Conservation (phyloP, 1,140 invertebrate genomes). For the Aphelenchoides besseyi region DNA sequence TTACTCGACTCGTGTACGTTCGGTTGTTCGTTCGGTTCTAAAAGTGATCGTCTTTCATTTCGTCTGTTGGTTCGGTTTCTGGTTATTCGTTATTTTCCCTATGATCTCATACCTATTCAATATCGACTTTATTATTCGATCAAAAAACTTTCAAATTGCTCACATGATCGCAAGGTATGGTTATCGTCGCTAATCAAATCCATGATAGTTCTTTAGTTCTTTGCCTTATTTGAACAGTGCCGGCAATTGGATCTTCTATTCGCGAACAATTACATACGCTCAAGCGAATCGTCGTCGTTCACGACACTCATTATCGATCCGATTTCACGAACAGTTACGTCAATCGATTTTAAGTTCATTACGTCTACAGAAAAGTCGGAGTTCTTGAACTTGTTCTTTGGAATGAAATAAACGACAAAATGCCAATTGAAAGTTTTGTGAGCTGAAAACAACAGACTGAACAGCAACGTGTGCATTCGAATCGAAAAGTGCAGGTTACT, state of each 20-base stretch:
- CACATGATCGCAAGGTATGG: slow-evolving; percentile 44
- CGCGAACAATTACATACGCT: slow-evolving; percentile 15
- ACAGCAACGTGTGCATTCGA: too few relatives aligned
- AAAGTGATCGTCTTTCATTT: slow-evolving; percentile 51
- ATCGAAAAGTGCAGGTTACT: too few relatives aligned
- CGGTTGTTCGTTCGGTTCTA: slow-evolving; percentile 37
- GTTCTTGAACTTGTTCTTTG: too few relatives aligned
- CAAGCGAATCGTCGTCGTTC: background rate
- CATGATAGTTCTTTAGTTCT: background rate
- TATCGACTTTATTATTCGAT: slow-evolving; percentile 23
- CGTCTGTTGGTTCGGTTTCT: slow-evolving; percentile 51
- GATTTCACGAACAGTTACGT: too few relatives aligned
- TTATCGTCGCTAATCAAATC: slow-evolving; percentile 14
- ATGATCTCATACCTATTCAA: slow-evolving; percentile 34
- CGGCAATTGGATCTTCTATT: slow-evolving; percentile 55
- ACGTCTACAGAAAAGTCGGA: too few relatives aligned
- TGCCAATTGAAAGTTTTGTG: too few relatives aligned
- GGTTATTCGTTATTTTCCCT: slow-evolving; percentile 45
- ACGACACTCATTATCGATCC: too few relatives aligned
- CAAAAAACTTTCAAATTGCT: slow-evolving; percentile 29
- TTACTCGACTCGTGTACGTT: slow-evolving; percentile 31
- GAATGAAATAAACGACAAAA: too few relatives aligned
- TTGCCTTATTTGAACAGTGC: slow-evolving; percentile 48
- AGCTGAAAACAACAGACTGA: too few relatives aligned
- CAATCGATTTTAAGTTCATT: too few relatives aligned